Conservation (phyloP, 2,113 vertebrate genomes). For the Eurystomus gularis region DNA sequence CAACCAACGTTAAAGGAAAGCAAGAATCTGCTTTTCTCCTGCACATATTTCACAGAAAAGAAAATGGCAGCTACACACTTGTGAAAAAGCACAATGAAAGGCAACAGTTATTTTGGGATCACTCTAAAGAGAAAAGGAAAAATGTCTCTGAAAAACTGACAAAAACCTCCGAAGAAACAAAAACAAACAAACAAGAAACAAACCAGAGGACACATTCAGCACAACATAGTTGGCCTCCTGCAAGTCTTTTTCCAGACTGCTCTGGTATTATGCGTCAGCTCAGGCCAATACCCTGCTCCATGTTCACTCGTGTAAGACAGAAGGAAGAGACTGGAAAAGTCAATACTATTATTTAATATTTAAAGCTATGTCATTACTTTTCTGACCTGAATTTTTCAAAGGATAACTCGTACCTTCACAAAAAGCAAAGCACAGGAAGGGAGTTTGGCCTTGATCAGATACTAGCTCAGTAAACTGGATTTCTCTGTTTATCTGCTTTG, state of each 20-base stretch:
- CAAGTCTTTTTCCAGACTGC: not conserved
- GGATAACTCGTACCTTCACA: not conserved
- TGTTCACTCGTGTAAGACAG: not conserved
- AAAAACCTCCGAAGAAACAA: no score
- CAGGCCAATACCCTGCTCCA: not conserved
- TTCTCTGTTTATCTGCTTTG: not conserved
- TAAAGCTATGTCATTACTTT: not conserved
- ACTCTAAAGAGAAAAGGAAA: not conserved
- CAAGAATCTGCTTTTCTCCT: not conserved
- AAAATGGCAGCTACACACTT: not conserved
- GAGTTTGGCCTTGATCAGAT: not conserved
- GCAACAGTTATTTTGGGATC: not conserved
- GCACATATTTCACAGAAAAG: not conserved
- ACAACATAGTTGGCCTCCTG: accelerated
- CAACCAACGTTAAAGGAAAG: not conserved
- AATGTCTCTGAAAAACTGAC: not conserved
- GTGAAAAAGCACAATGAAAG: not conserved
- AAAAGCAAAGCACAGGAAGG: not conserved
- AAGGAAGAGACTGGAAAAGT: not conserved
- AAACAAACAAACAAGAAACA: not conserved
- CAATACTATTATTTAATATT: not conserved
- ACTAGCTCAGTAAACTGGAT: not conserved
- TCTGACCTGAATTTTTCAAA: not conserved
- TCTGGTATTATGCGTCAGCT: not conserved
- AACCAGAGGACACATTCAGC: not conserved